phyloP scores from a whole-genome alignment of 2,888 invertebrate genomes.

The Mesorhabditis belari region DNA sequence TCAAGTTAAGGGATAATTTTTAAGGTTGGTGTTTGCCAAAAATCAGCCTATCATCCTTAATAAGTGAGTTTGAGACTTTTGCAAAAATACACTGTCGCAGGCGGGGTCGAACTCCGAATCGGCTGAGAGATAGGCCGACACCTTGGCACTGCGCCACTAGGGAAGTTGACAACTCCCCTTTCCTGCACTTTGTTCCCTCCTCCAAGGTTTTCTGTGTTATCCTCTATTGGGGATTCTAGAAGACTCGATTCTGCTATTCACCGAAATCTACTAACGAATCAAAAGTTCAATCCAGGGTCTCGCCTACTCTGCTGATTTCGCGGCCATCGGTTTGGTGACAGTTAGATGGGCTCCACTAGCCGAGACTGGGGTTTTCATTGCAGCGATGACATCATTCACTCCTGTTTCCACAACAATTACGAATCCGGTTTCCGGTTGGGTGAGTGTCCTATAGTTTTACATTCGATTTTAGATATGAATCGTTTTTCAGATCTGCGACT shows the following conservation, averaged over 20 bases:
- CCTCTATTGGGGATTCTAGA: no score
- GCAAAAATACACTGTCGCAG: no score
- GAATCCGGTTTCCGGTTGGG: slow-evolving; percentile 30
- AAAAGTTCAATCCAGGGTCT: slow-evolving; percentile 15
- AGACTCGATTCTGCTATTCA: no score
- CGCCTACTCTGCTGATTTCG: slow-evolving; percentile 29
- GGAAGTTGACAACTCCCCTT: slow-evolving; percentile 6
- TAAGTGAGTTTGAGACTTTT: no score
- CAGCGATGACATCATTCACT: slow-evolving; percentile 38
- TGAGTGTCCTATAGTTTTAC: slow-evolving; percentile 4
- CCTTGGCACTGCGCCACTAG: no score
- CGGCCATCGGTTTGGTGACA: slow-evolving; percentile 30
- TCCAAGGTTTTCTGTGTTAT: neutral
- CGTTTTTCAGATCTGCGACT: slow-evolving; percentile 18
- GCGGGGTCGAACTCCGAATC: no score
- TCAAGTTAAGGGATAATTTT: no score
- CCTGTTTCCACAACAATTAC: slow-evolving; percentile 36
- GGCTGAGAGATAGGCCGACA: no score
- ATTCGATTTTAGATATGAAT: neutral
- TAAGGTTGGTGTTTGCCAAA: no score
- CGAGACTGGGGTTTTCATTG: slow-evolving; percentile 41
- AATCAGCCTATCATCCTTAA: no score
- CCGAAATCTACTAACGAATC: neutral
- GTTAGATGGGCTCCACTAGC: slow-evolving; percentile 38
- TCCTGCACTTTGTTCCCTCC: slow-evolving; percentile 3